Evolutionary conservation across 1,140 invertebrate species (phyloP).

Genomic region (Epicauta chinensis): DNA sequence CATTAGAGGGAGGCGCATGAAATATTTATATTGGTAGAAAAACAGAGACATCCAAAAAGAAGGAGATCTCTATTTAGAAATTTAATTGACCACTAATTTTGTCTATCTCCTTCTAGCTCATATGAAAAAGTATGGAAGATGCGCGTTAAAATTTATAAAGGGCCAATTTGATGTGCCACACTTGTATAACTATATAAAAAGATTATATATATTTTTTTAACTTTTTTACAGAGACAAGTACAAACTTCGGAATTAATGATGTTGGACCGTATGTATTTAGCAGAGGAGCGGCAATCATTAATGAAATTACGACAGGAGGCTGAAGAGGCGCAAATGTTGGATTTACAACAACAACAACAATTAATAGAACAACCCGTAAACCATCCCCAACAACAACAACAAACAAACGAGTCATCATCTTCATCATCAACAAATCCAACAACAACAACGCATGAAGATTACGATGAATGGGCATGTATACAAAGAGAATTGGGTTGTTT

Average conservation of each 20-base stretch:
- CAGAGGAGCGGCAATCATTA: constrained; percentile 57
- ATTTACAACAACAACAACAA: constrained; percentile 10
- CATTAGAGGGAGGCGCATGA: too few species aligned
- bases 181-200: too few species aligned
- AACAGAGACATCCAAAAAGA: too few species aligned
- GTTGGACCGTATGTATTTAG: constrained; percentile 62
- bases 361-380: not conserved
- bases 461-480: constrained; percentile 64
- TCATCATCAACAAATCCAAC: not conserved
- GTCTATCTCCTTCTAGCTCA: too few species aligned
- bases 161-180: too few species aligned
- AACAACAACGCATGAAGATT: constrained; percentile 43
- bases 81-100: too few species aligned
- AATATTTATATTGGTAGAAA: too few species aligned
- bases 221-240: constrained; percentile 54
- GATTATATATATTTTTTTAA: constrained; percentile 31
- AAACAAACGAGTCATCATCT: constrained; percentile 4
- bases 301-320: constrained; percentile 49
- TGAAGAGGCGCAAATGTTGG: constrained; percentile 30
- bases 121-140: too few species aligned
- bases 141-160: too few species aligned
- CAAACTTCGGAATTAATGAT: constrained; percentile 66
- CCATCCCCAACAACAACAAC: constrained; percentile 4
- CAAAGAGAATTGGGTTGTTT: constrained; percentile 58
- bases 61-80: too few species aligned